phyloP scores from a whole-genome alignment of 2,888 invertebrate species.

The Carcina quercana region DNA sequence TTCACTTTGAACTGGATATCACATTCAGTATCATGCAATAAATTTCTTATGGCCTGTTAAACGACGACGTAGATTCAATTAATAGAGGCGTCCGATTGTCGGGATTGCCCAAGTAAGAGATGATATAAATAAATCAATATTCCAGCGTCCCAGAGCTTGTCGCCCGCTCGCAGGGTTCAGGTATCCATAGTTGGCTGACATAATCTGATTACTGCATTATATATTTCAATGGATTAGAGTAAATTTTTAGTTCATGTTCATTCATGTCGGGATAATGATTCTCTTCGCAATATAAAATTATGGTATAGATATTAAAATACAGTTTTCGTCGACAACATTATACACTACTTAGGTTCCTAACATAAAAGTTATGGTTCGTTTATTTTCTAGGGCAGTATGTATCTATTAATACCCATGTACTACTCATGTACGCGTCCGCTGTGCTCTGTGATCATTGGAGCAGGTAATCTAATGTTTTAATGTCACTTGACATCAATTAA shows the following conservation, averaged over 20 bases:
- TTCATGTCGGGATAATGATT: no score
- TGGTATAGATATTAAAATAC: conserved; percentile 25
- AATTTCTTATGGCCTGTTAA: neutral
- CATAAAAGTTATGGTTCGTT: conserved; percentile 56
- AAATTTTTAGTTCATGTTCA: no score
- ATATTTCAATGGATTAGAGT: no score
- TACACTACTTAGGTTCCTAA: conserved; percentile 52
- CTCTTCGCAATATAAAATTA: conserved; percentile 7
- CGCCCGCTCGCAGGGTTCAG: conserved; percentile 11
- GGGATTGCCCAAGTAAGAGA: conserved; percentile 27
- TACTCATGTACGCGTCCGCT: conserved; percentile 34
- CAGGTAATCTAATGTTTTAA: conserved; percentile 26
- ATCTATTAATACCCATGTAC: conserved; percentile 63
- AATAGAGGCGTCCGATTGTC: conserved; percentile 29
- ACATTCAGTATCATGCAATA: neutral
- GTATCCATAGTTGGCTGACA: neutral
- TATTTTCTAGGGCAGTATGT: conserved; percentile 63
- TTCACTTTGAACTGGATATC: neutral
- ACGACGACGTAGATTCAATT: conserved; percentile 17
- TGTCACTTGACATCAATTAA: conserved; percentile 20
- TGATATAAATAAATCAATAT: conserved; percentile 42
- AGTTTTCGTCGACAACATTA: conserved; percentile 53
- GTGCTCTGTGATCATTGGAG: conserved; percentile 44
- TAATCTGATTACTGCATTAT: no score
- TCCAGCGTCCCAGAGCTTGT: conserved; percentile 30